These are phyloP conservation scores for Drosophila oshimai DNA, from an alignment of 1,140 invertebrate genomes.

Conservation along the genomic window DNA sequence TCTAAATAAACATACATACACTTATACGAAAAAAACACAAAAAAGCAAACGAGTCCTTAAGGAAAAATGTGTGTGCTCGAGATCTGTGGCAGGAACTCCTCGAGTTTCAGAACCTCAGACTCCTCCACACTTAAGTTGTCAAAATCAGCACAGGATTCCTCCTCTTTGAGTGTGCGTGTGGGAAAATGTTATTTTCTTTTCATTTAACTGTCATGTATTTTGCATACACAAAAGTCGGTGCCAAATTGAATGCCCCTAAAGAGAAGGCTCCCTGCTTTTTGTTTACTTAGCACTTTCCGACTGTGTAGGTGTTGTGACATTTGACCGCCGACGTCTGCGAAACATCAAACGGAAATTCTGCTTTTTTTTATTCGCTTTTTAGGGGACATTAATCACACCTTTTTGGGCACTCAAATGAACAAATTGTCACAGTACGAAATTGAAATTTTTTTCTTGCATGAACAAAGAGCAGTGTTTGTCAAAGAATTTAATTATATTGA, in stretches of 20 bases:
- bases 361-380: conserved; percentile 17
- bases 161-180: background rate
- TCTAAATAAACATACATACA: conserved; percentile 37
- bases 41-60: conserved; percentile 12
- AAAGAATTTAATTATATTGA: background rate
- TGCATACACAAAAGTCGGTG: conserved; percentile 46
- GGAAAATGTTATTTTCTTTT: conserved; percentile 63
- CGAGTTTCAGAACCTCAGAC: conserved; percentile 15
- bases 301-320: conserved; percentile 58
- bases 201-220: conserved; percentile 65
- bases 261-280: conserved; percentile 15
- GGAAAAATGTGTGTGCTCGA: conserved; percentile 42
- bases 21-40: conserved; percentile 12
- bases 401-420: conserved; percentile 24
- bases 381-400: conserved; percentile 33
- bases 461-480: background rate
- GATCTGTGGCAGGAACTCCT: conserved; percentile 27
- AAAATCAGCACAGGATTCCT: conserved; percentile 62
- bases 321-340: conserved; percentile 45
- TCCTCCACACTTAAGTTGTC: conserved; percentile 66
- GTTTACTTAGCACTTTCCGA: conserved; percentile 19
- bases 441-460: conserved; percentile 12
- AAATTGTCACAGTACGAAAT: conserved; percentile 15
- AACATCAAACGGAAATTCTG: conserved; percentile 41
- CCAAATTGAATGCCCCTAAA: conserved; percentile 34